Evolutionary conservation across 2,888 invertebrate species (phyloP), one percentile per base, ranked within the genome.

Genomic region (Blastobasis lacticolella): DNA sequence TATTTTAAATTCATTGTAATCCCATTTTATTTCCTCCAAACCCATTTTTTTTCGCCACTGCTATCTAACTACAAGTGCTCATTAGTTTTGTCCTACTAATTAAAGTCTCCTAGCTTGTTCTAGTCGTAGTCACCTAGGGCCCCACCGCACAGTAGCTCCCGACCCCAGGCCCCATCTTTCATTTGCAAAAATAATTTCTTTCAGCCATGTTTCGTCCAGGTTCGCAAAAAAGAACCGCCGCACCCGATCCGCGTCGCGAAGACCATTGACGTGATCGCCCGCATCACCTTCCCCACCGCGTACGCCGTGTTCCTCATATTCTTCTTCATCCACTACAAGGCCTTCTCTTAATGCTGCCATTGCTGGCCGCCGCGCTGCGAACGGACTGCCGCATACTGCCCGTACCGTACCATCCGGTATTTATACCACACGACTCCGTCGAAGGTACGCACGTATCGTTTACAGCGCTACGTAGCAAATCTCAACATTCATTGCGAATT

Each of bases 261-360:
- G 90, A 96, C 96, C 56, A 97, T 97, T 81, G 96, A 97, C 89
- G 96, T 96, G 68, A 96, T 97, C 78, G 96, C 97, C 56, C 92
- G 97, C 83, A 95, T 97, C 82, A 96, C 96, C 68, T 97, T 97
- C 90, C 97, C 97, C 67, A 93, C 95, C 69, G 96, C 97, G 75
- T 97, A 95, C 88, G 94, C 95, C 78, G 93, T 96, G 80, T 97
- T 97, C 90, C 93, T 97, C 74, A 94, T 96, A 81, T 97, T 96
- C 90, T 97, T 97, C 91, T 97, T 97, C 90, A 95, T 96, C 75
- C 95, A 95, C 90, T 96, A 96, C 90, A 95, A 95, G 87, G 95
- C 94, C 88, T 94, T 94, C 79, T 91, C 91, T 87, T 91, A 92
- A 89, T 89, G 78, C 78, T 75, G 77, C 75, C 78, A 54, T 55